Base-by-base conservation (phyloP, 2,797 vertebrate species). In the Astyanax mexicanus region DNA sequence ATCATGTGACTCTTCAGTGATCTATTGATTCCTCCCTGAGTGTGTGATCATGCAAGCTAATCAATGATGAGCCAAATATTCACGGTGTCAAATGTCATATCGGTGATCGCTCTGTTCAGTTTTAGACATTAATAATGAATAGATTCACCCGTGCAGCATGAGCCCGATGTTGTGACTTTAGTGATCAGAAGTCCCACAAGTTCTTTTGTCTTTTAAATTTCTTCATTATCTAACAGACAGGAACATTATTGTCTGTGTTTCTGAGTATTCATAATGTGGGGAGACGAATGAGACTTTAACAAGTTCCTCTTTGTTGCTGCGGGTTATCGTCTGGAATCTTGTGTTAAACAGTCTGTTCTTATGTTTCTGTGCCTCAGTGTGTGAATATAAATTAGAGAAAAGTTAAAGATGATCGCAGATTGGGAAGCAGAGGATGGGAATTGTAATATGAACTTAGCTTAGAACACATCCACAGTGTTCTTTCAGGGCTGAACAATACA, bases 41-140 rank as follows among this genome's bases (percentile, higher is more conserved):
- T 61, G 6, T 37, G 57, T 61, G 57, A 37, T 38, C 35, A 12
- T 37, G n/a, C 57, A 38, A 37, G 9, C 8, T 37, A 12, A 17
- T 38, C 57, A 21, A 19, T n/a, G 57, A 61, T 21, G 32, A 38
- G 57, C 0, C 57, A 57, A 57, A 57, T 12, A 57, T 57, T 54
- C 29, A 17, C 15, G 9, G 17, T 57, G 57, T 60, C 13, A 58
- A 32, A 35, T 1, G 29, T 61, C 35, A 38, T n/a, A n/a, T 19
- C 38, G 19, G 57, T 21, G 57, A 38, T 37, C 38, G 17, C 21
- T 61, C 32, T 9, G 29, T 60, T 57, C 1, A 4, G 11, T 60
- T 19, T 6, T 12, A 15, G 1, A 17, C 52, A 55, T 57, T 5
- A 57, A 38, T 37, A 37, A 19, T 38, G 19, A 61, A 19, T 9